These are phyloP conservation scores for Drosophila pachea DNA, from an alignment of 1,140 invertebrate genomes.

Conservation along the genomic window DNA sequence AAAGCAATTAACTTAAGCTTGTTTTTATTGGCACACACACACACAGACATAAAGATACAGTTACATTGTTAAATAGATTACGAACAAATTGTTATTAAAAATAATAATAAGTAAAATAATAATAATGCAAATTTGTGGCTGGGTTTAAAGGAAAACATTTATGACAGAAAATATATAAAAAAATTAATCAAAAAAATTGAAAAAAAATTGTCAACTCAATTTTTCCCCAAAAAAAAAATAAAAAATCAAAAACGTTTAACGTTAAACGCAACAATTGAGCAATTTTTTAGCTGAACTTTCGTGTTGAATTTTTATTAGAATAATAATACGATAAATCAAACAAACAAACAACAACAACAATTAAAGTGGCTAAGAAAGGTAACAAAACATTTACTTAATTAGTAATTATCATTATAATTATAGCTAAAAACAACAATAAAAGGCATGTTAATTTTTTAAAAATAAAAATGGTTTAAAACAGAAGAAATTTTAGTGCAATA, in stretches of 20 bases:
- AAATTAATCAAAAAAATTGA: constrained; percentile 20
- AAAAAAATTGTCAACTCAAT: constrained; percentile 46
- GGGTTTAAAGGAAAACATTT: constrained; percentile 3
- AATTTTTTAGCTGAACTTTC: constrained; percentile 70
- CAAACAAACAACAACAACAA: constrained; percentile 31
- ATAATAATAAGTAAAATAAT: neutral
- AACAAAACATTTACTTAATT: constrained; percentile 75
- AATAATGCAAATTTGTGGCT: constrained; percentile 13
- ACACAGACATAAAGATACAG: neutral
- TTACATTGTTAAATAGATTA: constrained; percentile 59
- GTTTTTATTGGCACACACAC: constrained; percentile 24
- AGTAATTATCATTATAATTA: constrained; percentile 72
- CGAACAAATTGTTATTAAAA: constrained; percentile 53
- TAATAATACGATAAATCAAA: constrained; percentile 14
- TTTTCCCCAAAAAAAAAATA: constrained; percentile 41
- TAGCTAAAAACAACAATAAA: constrained; percentile 56
- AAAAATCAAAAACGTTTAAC: constrained; percentile 66
- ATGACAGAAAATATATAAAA: too few species aligned
- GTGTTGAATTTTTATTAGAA: constrained; percentile 65
- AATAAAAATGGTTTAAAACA: constrained; percentile 76
- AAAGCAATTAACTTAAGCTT: constrained; percentile 4
- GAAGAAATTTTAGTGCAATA: neutral
- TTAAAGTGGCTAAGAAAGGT: constrained; percentile 54
- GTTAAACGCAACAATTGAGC: constrained; percentile 66
- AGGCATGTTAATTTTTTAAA: constrained; percentile 77